Percentiles rank a stretch among this genome's conserved stretches.
Conservation (phyloP, 2,797 vertebrate species). For the Syncerus caffer region DNA sequence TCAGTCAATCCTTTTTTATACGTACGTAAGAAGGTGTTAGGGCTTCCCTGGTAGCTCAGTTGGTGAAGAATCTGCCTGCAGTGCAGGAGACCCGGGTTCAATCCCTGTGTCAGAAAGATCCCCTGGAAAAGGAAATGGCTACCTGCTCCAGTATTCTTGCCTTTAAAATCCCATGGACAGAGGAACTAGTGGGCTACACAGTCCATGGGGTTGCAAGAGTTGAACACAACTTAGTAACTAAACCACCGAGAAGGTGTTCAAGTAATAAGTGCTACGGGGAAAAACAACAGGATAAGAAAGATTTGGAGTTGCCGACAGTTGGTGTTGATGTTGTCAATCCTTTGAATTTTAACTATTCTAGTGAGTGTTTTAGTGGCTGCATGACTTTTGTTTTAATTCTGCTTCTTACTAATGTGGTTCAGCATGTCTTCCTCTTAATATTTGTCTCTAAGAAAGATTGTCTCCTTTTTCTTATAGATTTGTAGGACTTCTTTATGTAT, state of each 20-base stretch:
- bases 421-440: not conserved
- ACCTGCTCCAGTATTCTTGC: too few relatives aligned
- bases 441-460: not conserved
- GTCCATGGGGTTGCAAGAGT: too few relatives aligned
- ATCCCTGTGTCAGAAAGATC: too few relatives aligned
- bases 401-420: not conserved
- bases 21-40: not conserved
- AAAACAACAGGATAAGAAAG: not conserved
- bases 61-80: too few relatives aligned
- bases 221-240: not conserved
- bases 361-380: not conserved
- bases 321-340: not conserved
- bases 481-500: not conserved
- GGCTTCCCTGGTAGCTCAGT: too few relatives aligned
- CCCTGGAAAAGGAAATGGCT: too few relatives aligned
- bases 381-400: not conserved
- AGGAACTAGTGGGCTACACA: too few relatives aligned
- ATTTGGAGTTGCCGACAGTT: not conserved
- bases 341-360: not conserved
- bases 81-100: too few relatives aligned
- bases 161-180: too few relatives aligned
- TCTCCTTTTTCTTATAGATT: not conserved
- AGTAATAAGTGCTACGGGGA: not conserved
- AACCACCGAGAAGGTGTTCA: not conserved
- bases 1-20: not conserved